These are phyloP conservation scores for Rostratula benghalensis DNA, from an alignment of 2,113 vertebrate genomes.

Conservation along the genomic window DNA sequence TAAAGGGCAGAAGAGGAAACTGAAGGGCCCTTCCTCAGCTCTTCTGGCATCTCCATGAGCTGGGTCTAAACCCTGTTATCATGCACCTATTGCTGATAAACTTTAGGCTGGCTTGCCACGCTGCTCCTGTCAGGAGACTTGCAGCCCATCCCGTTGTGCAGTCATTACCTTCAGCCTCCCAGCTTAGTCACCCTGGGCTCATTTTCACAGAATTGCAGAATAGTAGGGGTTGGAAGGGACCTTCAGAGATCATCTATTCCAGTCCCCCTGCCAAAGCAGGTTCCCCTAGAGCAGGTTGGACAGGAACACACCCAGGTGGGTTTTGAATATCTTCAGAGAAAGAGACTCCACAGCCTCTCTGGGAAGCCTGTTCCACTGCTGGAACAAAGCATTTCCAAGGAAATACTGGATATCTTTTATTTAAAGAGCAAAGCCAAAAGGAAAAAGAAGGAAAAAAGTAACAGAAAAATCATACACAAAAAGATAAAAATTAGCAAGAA, in stretches of 20 bases:
- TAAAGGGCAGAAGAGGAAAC: not conserved
- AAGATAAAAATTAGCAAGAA: not conserved
- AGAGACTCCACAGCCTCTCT: not conserved
- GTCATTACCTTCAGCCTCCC: not conserved
- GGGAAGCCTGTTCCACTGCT: not conserved
- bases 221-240: not conserved
- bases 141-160: not conserved
- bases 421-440: not conserved
- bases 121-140: not conserved
- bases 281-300: not conserved
- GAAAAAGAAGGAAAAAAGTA: not conserved
- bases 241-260: not conserved
- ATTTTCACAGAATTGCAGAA: not conserved
- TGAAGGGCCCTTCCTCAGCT: not conserved
- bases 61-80: not conserved
- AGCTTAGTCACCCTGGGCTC: not conserved
- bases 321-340: not conserved
- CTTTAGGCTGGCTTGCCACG: not conserved
- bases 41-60: not conserved
- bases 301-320: not conserved
- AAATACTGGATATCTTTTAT: not conserved
- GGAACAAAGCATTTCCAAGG: not conserved
- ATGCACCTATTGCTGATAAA: fast-evolving
- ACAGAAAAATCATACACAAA: not conserved
- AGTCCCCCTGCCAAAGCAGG: not conserved